Conservation (phyloP, 1,140 invertebrate species). For the Bombus vancouverensis region DNA sequence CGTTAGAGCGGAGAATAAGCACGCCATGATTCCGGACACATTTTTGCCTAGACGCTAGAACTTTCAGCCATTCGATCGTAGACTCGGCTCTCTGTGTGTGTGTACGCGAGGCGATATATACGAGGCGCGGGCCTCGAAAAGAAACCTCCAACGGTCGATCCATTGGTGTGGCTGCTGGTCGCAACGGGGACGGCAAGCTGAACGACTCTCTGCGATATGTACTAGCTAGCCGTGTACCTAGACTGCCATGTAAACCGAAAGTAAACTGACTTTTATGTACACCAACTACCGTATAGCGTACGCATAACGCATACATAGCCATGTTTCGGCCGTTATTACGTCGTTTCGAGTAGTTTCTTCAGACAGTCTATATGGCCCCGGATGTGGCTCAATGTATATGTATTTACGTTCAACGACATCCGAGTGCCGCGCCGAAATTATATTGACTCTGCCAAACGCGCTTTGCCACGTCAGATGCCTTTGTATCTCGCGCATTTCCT, state of each 20-base stretch:
- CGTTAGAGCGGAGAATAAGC: conserved; percentile 32
- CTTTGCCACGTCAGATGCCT: conserved; percentile 63
- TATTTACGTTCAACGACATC: conserved; percentile 24
- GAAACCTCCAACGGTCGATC: conserved; percentile 34
- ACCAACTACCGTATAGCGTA: conserved; percentile 16
- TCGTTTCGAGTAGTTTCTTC: conserved; percentile 45
- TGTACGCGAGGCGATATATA: conserved; percentile 24
- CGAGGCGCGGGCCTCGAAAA: conserved; percentile 20
- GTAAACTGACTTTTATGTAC: conserved; percentile 72
- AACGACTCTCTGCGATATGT: conserved; percentile 38
- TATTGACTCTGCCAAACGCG: conserved; percentile 66
- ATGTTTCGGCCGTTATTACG: conserved; percentile 43
- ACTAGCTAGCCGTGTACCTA: not conserved
- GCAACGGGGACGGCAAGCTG: conserved; percentile 21
- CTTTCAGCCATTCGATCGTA: conserved; percentile 28
- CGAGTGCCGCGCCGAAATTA: conserved; percentile 72
- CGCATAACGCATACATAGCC: conserved; percentile 54
- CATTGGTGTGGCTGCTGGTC: conserved; percentile 13
- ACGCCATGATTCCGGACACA: conserved; percentile 35
- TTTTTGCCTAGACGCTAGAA: conserved; percentile 49
- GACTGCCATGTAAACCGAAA: conserved; percentile 55
- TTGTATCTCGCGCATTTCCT: conserved; percentile 35
- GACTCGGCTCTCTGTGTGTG: not conserved
- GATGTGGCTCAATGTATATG: conserved; percentile 17
- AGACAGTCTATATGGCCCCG: conserved; percentile 41